Base-by-base conservation (phyloP, 2,888 invertebrate genomes). In the Phasia obesa region DNA sequence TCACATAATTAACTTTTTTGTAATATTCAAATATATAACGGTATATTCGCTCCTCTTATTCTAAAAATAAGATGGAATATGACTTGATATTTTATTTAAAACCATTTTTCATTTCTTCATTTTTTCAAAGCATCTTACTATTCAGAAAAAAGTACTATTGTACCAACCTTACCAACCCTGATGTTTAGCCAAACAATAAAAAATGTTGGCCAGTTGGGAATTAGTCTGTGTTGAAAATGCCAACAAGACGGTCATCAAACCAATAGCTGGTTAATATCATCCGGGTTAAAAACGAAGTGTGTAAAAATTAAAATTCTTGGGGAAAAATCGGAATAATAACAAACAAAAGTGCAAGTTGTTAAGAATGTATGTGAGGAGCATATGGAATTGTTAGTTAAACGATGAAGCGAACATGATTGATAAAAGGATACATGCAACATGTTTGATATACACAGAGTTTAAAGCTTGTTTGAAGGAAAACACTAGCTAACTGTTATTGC, bases 221-320 rank as follows among this genome's bases (percentile, higher is more conserved):
- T 78, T 65, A 85, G 84, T 84, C 67, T 81, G 77, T 71, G 69
- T 85, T 75, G 75, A 75, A 84, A 84, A 84, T 80, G 84, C 84
- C 85, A 84, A 76, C 84, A 49, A 84, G 79, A 55, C 65, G 81
- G 64, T 57, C 25, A 51, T 59, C 1, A 35, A 53, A 31, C 4
- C n/a, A 81, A 65, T 44, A 60, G 35, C 49, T 53, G 9, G 44
- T 73, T 47, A 69, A 17, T 25, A 7, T 13, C 53, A 13, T 2
- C 1, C 21, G 9, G n/a, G 11, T 7, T 25, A 1, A 7, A n/a
- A 42, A 38, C n/a, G 38, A 35, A 25, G 19, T 70, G 4, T n/a
- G 15, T 17, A 27, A 60, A 75, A 57, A 47, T 55, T 44, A 15
- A 49, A n/a, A 55, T 35, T 27, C 15, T 11, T 7, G 27, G 4